A percentile compares a stretch with the other conserved stretches of the same genome.
Conservation (phyloP, 2,888 invertebrate genomes). For the Sisyra nigra region DNA sequence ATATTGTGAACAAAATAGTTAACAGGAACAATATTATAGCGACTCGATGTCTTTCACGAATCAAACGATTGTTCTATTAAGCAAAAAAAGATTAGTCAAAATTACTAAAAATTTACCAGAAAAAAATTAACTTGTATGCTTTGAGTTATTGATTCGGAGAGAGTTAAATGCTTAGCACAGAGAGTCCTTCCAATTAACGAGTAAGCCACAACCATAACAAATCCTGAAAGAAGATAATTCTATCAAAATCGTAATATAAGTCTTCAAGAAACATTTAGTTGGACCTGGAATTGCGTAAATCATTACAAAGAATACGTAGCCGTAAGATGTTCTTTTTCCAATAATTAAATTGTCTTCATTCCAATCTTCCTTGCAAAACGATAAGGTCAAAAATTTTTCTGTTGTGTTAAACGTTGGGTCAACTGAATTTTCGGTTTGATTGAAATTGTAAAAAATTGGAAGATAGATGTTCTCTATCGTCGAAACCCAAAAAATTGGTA, state of each 20-base stretch:
- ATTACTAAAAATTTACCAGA: too few species aligned
- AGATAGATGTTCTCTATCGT: constrained; percentile 8
- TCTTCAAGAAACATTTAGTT: not conserved
- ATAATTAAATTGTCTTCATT: constrained; percentile 18
- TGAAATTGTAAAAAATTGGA: constrained; percentile 8
- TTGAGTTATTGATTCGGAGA: too few species aligned
- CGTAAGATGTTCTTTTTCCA: constrained; percentile 37
- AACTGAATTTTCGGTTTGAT: not conserved
- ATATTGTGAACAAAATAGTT: constrained; percentile 56
- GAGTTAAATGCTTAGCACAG: constrained; percentile 28
- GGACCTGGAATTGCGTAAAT: constrained; percentile 61
- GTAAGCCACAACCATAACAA: constrained; percentile 46
- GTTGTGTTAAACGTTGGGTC: constrained; percentile 9
- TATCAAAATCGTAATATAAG: constrained; percentile 4
- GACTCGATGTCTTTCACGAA: constrained; percentile 53
- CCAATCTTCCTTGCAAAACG: not conserved
- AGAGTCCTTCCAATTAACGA: constrained; percentile 52
- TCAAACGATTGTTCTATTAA: constrained; percentile 39
- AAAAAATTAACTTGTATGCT: too few species aligned
- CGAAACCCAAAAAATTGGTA: constrained; percentile 39
- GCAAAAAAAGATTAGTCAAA: constrained; percentile 1
- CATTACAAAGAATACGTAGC: constrained; percentile 52
- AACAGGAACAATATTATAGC: constrained; percentile 59
- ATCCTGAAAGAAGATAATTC: constrained; percentile 30
- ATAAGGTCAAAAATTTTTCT: not conserved